phyloP scores from a whole-genome alignment of 2,113 vertebrate species.

The Pagrus major region DNA sequence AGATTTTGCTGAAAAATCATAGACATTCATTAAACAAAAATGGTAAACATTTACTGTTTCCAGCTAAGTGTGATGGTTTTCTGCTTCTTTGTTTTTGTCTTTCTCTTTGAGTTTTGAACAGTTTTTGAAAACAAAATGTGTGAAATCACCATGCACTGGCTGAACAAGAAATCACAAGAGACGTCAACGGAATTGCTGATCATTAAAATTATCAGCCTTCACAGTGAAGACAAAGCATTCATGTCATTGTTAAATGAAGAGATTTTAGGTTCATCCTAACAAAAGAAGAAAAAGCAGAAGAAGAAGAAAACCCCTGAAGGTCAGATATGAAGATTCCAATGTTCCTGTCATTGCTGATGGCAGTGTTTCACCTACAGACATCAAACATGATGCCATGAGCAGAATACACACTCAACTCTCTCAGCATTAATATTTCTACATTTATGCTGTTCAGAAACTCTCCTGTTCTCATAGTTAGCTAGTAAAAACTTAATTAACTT shows the following conservation, averaged over 20 bases:
- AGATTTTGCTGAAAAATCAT: background rate
- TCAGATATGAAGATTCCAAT: background rate
- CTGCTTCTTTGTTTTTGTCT: background rate
- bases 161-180: background rate
- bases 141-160: background rate
- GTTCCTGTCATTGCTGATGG: background rate
- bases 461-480: background rate
- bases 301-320: background rate
- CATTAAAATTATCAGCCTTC: background rate
- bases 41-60: background rate
- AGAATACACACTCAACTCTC: background rate
- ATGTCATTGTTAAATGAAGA: background rate
- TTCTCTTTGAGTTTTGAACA: too few species aligned
- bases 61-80: background rate
- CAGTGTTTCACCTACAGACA: slow-evolving; percentile 1
- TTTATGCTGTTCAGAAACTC: background rate
- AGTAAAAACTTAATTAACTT: slow-evolving; percentile 14
- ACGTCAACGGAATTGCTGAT: background rate
- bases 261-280: background rate
- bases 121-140: background rate
- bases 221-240: background rate
- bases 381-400: background rate
- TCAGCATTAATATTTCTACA: background rate
- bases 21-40: background rate
- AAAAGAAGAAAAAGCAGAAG: background rate